These are phyloP conservation scores for Charina bottae DNA, from an alignment of 2,113 vertebrate genomes.

Conservation along the genomic window DNA sequence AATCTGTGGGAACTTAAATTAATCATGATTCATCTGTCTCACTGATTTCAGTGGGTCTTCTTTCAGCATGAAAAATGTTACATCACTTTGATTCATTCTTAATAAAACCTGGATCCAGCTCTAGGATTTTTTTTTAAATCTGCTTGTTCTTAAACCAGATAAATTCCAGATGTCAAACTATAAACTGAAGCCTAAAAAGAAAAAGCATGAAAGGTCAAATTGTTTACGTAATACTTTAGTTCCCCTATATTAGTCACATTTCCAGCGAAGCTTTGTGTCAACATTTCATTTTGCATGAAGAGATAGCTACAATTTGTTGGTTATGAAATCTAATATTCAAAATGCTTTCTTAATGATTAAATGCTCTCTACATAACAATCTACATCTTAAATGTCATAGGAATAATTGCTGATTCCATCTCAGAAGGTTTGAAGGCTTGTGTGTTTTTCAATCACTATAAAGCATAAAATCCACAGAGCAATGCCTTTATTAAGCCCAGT, in stretches of 20 bases:
- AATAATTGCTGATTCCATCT: neutral
- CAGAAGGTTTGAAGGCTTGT: neutral
- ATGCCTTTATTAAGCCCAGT: neutral
- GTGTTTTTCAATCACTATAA: neutral
- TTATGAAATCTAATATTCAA: constrained; percentile 4
- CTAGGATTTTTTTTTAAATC: neutral
- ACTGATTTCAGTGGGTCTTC: neutral
- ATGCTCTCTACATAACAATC: neutral
- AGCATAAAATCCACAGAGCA: neutral
- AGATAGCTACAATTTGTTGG: neutral
- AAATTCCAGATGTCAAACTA: constrained; percentile 10
- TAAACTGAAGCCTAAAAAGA: constrained; percentile 4
- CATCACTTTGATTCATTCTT: neutral
- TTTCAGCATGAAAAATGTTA: neutral
- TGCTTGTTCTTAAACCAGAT: constrained; percentile 6
- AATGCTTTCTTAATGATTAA: neutral
- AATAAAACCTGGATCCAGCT: neutral
- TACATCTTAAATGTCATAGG: neutral
- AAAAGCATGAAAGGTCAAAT: neutral
- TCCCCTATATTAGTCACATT: neutral
- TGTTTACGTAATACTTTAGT: constrained; percentile 6
- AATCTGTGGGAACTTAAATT: neutral
- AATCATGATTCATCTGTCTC: too few relatives aligned
- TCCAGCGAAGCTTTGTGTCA: neutral
- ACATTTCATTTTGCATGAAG: constrained; percentile 3